Evolutionary conservation across 2,113 vertebrate genomes (phyloP).

Genomic region (Brienomyrus brachyistius): DNA sequence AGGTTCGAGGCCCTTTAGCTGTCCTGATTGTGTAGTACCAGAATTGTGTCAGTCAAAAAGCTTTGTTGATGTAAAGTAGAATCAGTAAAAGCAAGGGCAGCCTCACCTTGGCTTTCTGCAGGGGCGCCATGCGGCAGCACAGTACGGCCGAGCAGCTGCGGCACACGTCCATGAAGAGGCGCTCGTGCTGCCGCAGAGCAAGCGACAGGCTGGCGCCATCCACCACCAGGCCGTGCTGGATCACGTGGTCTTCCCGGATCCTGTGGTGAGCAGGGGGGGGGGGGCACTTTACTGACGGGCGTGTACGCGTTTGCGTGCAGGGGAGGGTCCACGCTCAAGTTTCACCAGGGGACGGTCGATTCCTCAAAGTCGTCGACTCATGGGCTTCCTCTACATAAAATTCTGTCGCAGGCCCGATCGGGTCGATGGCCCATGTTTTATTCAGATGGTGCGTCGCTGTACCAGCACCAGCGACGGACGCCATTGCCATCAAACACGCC

Average conservation of each 20-base stretch:
- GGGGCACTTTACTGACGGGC: background rate
- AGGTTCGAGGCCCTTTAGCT: background rate
- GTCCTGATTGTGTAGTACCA: background rate
- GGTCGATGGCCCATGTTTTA: conserved; percentile 8
- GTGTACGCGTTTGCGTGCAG: background rate
- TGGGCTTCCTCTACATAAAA: background rate
- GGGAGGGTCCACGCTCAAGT: background rate
- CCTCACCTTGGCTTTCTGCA: conserved; percentile 93
- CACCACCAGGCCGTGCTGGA: conserved; percentile 92
- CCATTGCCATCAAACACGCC: background rate
- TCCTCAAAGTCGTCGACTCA: background rate
- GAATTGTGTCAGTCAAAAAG: background rate
- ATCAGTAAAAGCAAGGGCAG: background rate
- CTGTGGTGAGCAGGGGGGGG: conserved; percentile 44
- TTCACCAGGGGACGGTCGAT: background rate
- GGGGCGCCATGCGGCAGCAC: conserved; percentile 95
- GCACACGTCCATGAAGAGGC: conserved; percentile 94
- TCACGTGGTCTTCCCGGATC: conserved; percentile 89
- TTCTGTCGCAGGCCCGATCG: background rate
- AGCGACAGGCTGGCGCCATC: conserved; percentile 93
- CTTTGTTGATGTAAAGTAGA: background rate
- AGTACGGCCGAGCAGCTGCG: conserved; percentile 89
- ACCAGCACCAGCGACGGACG: background rate
- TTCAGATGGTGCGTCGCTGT: background rate
- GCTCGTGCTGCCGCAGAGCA: conserved; percentile 89